Evolutionary conservation across 2,888 invertebrate species (phyloP).

Genomic region (Abrostola tripartita): DNA sequence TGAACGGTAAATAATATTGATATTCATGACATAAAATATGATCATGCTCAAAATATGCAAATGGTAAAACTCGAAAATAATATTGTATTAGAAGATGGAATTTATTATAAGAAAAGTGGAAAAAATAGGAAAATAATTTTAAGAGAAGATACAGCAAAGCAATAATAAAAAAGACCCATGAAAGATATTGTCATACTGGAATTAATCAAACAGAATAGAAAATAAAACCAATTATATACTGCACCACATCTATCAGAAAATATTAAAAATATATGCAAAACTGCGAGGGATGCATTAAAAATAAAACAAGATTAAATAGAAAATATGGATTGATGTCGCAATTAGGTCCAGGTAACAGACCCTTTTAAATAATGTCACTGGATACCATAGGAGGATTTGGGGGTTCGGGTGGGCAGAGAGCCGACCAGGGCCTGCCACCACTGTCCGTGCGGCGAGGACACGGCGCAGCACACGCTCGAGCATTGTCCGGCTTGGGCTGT

Average conservation of each 20-base stretch:
- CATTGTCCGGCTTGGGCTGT: too few species aligned
- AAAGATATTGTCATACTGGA: neutral
- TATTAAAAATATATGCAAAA: neutral
- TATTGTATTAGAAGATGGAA: slow-evolving; percentile 2
- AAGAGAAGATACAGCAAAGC: neutral
- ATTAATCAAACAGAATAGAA: neutral
- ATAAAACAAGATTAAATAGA: neutral
- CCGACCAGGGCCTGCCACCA: too few species aligned
- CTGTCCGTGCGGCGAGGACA: too few species aligned
- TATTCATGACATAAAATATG: slow-evolving; percentile 5
- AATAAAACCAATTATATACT: neutral
- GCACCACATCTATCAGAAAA: neutral
- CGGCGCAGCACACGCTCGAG: too few species aligned
- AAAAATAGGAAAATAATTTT: slow-evolving; percentile 10
- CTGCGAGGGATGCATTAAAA: neutral
- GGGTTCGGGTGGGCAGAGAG: too few species aligned
- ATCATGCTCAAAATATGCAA: slow-evolving; percentile 7
- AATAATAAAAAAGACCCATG: neutral
- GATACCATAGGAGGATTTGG: too few species aligned
- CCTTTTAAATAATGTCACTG: neutral
- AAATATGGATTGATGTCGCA: neutral
- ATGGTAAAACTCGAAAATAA: neutral
- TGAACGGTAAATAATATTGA: slow-evolving; percentile 15
- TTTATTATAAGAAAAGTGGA: slow-evolving; percentile 7
- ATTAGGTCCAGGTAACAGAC: neutral